A percentile compares a stretch with the other conserved stretches of the same genome.
phyloP scores from a whole-genome alignment of 2,888 invertebrate genomes.

The Bombyx huttoni region DNA sequence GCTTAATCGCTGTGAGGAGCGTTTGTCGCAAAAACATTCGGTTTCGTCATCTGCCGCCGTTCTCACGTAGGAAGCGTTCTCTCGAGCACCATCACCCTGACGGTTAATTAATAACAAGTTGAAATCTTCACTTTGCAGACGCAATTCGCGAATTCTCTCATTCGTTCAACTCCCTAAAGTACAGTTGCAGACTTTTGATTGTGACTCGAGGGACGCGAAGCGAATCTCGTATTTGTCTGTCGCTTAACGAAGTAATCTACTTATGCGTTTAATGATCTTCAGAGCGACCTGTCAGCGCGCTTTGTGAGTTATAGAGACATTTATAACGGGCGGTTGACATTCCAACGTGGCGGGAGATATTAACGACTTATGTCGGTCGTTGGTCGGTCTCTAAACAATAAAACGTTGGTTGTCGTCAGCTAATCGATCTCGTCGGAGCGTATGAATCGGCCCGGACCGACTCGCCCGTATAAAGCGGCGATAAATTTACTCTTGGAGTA shows the following conservation, averaged over 20 bases:
- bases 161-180: slow-evolving; percentile 29
- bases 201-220: slow-evolving; percentile 20
- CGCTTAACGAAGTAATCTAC: slow-evolving; percentile 31
- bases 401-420: slow-evolving; percentile 16
- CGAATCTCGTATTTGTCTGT: slow-evolving; percentile 20
- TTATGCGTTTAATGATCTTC: slow-evolving; percentile 27
- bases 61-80: slow-evolving; percentile 25
- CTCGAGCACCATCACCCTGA: slow-evolving; percentile 15
- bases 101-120: slow-evolving; percentile 48
- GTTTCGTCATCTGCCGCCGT: slow-evolving; percentile 26
- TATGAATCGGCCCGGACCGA: slow-evolving; percentile 20
- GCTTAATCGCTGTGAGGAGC: slow-evolving; percentile 18
- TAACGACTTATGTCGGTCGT: slow-evolving; percentile 21
- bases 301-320: slow-evolving; percentile 34
- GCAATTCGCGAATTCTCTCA: slow-evolving; percentile 23
- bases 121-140: slow-evolving; percentile 26
- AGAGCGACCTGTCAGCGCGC: slow-evolving; percentile 28
- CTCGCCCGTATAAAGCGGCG: slow-evolving; percentile 23
- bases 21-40: slow-evolving; percentile 22
- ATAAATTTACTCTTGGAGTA: slow-evolving; percentile 25
- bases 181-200: slow-evolving; percentile 44
- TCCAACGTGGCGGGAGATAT: slow-evolving; percentile 26
- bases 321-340: slow-evolving; percentile 31
- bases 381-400: slow-evolving; percentile 24
- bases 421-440: slow-evolving; percentile 23